phyloP scores from a whole-genome alignment of 1,140 invertebrate genomes.

The Antheraea pernyi region DNA sequence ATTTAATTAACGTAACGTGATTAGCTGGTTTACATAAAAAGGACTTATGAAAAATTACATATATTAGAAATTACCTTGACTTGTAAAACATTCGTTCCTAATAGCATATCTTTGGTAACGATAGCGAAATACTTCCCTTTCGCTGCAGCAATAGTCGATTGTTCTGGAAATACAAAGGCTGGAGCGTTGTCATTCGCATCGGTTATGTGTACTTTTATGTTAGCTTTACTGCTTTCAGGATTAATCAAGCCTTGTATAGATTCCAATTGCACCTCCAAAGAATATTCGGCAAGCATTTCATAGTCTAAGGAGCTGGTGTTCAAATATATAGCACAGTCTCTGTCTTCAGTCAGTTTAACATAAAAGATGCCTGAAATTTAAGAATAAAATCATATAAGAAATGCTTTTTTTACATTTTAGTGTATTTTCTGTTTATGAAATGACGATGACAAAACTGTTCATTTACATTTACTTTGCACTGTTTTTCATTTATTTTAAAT shows the following conservation, averaged over 20 bases:
- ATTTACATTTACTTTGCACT: too few species aligned
- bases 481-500: too few species aligned
- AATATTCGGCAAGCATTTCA: slow-evolving; percentile 86
- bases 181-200: slow-evolving; percentile 94
- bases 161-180: slow-evolving; percentile 86
- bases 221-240: slow-evolving; percentile 85
- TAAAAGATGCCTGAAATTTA: slow-evolving; percentile 82
- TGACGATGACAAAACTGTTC: too few species aligned
- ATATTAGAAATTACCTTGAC: too few species aligned
- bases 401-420: too few species aligned
- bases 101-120: slow-evolving; percentile 84
- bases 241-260: slow-evolving; percentile 89
- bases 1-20: too few species aligned
- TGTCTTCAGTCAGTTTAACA: slow-evolving; percentile 85
- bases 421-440: too few species aligned
- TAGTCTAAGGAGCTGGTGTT: slow-evolving; percentile 86
- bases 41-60: too few species aligned
- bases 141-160: slow-evolving; percentile 59
- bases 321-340: slow-evolving; percentile 88
- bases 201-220: slow-evolving; percentile 89
- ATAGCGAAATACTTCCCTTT: slow-evolving; percentile 80
- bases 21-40: too few species aligned
- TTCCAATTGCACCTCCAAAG: slow-evolving; percentile 87
- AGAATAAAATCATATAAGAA: not conserved
- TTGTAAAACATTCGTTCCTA: too few species aligned